Evolutionary conservation across 2,797 vertebrate genomes (phyloP).

Genomic region (Eleutherodactylus coqui): DNA sequence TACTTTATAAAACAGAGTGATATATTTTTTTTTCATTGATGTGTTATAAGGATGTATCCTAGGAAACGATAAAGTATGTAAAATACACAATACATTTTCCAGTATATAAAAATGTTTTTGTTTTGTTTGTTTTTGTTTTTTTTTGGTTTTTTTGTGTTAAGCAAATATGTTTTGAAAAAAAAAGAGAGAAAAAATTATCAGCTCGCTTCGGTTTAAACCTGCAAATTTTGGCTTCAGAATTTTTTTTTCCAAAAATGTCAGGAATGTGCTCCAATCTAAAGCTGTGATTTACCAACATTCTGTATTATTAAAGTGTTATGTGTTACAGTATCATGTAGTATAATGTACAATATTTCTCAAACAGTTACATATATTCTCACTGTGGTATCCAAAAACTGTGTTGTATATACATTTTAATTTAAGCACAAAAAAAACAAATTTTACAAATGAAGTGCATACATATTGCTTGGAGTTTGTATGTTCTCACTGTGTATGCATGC

Average conservation of each 20-base stretch:
- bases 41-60: constrained; percentile 4
- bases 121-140: too few species aligned
- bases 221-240: neutral
- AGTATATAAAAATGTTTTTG: constrained; percentile 41
- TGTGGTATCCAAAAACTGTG: constrained; percentile 67
- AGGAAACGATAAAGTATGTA: neutral
- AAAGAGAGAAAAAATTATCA: neutral
- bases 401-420: constrained; percentile 71
- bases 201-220: neutral
- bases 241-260: neutral
- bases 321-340: constrained; percentile 67
- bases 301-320: constrained; percentile 26
- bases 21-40: constrained; percentile 2
- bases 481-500: too few species aligned
- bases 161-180: constrained; percentile 13
- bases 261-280: constrained; percentile 48
- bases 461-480: too few species aligned
- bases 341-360: constrained; percentile 71
- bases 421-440: constrained; percentile 75
- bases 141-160: constrained; percentile 35
- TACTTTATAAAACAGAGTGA: neutral
- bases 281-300: constrained; percentile 16
- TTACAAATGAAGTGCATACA: constrained; percentile 73
- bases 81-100: neutral
- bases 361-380: constrained; percentile 69